phyloP scores from a whole-genome alignment of 2,888 invertebrate species.

The Sesia bembeciformis region DNA sequence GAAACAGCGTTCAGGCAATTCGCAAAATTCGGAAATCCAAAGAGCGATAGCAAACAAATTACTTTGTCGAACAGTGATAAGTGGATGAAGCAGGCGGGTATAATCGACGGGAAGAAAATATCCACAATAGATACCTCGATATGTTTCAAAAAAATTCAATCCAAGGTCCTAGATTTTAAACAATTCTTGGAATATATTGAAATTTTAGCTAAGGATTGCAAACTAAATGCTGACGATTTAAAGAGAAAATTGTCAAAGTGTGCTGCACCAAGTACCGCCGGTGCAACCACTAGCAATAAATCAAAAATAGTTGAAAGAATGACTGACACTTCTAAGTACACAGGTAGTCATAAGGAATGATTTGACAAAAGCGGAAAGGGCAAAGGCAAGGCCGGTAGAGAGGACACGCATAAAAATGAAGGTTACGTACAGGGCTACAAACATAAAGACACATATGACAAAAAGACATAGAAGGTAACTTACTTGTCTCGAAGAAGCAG shows the following conservation, averaged over 20 bases:
- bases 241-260: constrained; percentile 76
- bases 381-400: constrained; percentile 77
- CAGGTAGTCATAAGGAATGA: constrained; percentile 79
- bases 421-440: constrained; percentile 80
- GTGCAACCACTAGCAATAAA: constrained; percentile 29
- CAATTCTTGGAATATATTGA: constrained; percentile 75
- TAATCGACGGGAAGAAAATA: constrained; percentile 76
- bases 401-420: constrained; percentile 62
- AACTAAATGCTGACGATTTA: constrained; percentile 73
- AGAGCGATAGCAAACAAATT: constrained; percentile 78
- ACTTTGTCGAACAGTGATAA: constrained; percentile 81
- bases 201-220: constrained; percentile 77
- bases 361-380: constrained; percentile 80
- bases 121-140: constrained; percentile 83
- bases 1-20: constrained; percentile 74
- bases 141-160: constrained; percentile 79
- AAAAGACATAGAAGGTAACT: constrained; percentile 31
- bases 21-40: constrained; percentile 79
- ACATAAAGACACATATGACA: constrained; percentile 74
- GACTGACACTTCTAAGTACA: constrained; percentile 79
- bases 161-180: constrained; percentile 31
- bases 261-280: constrained; percentile 70
- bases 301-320: constrained; percentile 70
- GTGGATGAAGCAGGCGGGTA: constrained; percentile 83
- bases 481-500: constrained; percentile 96